Base-by-base conservation (phyloP, 2,797 vertebrate genomes). In the Cyclura pinguis region DNA sequence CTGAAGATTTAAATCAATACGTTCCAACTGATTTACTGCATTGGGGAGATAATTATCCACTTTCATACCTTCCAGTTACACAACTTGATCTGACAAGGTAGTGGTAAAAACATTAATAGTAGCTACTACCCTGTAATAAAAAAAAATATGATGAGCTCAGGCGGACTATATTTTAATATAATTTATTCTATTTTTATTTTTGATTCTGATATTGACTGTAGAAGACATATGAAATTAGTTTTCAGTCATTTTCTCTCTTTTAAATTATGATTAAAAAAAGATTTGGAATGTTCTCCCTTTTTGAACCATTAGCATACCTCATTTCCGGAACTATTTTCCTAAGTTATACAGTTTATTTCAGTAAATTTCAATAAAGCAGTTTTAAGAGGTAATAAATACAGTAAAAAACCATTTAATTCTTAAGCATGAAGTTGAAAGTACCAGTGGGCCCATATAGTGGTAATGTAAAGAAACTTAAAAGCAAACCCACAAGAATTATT, bases 401-500 rank as follows among this genome's bases (percentile, higher is more conserved):
- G 89, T 80, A 92, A 92, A 96, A 88, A 96, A 88, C 92, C 1
- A 74, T 92, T 96, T 94, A 94, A 95, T 95, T 94, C 91, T 76
- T 69, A 88, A 93, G 88, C 90, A 73, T 90, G 83, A 81, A 92
- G 95, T 94, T 92, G 94, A 95, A 93, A 94, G 83, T 80, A 95
- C 92, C 94, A 91, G 90, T 93, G 90, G 92, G 90, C 90, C 93
- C 62, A 59, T 86, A 91, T 69, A 91, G 84, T 81, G 38, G 84
- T 94, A 88, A 88, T 16, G 42, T 78, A 90, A 88, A 93, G 91
- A 62, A 94, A 95, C 87, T 94, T 95, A 94, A 95, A 95, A 95
- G 89, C 78, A 94, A 96, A 94, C 86, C 92, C 92, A 94, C 92
- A 93, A 81, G 93, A 96, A 93, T 95, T 93, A 95, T 74, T 92